Evolutionary conservation across 2,888 invertebrate species (phyloP), one percentile per base, ranked within the genome.

Genomic region (Zhuqinia jingwanae): DNA sequence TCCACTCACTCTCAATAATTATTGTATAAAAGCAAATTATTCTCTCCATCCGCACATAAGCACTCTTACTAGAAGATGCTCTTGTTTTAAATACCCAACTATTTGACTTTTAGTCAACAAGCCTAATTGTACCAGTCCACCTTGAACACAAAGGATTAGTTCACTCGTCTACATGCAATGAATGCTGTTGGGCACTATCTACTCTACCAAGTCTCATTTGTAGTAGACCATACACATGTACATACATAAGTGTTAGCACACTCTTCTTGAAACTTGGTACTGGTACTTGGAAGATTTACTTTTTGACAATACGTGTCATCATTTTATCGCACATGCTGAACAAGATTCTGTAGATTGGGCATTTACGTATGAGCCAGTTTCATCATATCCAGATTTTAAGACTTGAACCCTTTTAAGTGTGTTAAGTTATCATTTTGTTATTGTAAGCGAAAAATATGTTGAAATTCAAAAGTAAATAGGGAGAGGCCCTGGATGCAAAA

Each of bases 281-380:
- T 30, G 56, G 63, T 30, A n/a, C 63, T 30, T 36, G 27, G 3
- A 8, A 36, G 36, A 36, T 36, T 60, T 56, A 25, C 6, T 25
- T 50, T 25, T 20, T 56, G 27, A 83, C 65, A 83, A 63, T 83
- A 76, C 83, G 83, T 83, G 76, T 76, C 60, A 80, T 80, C 80
- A 11, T 80, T 70, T 80, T 68, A 70, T 80, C 80, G 80, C 80
- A 80, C 80, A 82, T 75, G 82, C 73, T 82, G 60, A 82, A 82
- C 27, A 68, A 53, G 8, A n/a, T n/a, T n/a, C n/a, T 68, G 65
- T 15, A 53, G 25, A 27, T 70, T 47, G 6, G 22, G 22, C 22
- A 60, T 36, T 20, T n/a, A n/a, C n/a, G n/a, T n/a, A n/a, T 47
- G 60, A 78, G 25, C 63, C 60, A 78, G 42, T 63, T 63, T 60